phyloP scores from a whole-genome alignment of 1,140 invertebrate genomes.

The Papilio polytes region DNA sequence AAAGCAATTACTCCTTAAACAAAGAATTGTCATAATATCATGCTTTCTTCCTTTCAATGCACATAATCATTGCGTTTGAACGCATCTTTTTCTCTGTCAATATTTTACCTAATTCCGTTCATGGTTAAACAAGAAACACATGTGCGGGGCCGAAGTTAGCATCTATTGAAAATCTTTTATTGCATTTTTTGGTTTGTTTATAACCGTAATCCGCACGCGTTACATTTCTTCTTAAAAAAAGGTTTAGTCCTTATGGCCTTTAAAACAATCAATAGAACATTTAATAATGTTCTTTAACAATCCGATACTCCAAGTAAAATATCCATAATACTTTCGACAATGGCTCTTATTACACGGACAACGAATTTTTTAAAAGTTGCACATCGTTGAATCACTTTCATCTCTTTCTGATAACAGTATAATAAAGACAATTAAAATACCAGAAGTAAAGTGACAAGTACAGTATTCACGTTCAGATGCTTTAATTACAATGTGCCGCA shows the following conservation, averaged over 20 bases:
- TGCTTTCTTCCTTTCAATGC: slow-evolving; percentile 16
- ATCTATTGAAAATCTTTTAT: not conserved
- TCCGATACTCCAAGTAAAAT: not conserved
- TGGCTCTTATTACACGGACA: no score
- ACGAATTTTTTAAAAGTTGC: no score
- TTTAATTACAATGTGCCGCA: not conserved
- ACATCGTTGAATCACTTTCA: not conserved
- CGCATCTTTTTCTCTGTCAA: not conserved
- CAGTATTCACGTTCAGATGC: not conserved
- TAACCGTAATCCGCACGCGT: not conserved
- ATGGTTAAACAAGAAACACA: slow-evolving; percentile 9
- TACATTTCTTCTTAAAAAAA: not conserved
- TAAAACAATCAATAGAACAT: not conserved
- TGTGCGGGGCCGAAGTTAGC: not conserved
- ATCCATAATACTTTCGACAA: no score
- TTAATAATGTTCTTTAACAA: not conserved
- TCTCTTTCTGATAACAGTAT: not conserved
- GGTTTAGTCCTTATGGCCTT: not conserved
- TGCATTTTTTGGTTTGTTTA: not conserved
- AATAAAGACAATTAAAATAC: not conserved
- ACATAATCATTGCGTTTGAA: slow-evolving; percentile 18
- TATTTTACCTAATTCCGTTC: slow-evolving; percentile 26
- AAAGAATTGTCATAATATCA: slow-evolving; percentile 4
- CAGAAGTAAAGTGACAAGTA: not conserved
- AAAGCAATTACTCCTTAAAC: not conserved